phyloP scores from a whole-genome alignment of 2,888 invertebrate species.

The Smittia aterrima region DNA sequence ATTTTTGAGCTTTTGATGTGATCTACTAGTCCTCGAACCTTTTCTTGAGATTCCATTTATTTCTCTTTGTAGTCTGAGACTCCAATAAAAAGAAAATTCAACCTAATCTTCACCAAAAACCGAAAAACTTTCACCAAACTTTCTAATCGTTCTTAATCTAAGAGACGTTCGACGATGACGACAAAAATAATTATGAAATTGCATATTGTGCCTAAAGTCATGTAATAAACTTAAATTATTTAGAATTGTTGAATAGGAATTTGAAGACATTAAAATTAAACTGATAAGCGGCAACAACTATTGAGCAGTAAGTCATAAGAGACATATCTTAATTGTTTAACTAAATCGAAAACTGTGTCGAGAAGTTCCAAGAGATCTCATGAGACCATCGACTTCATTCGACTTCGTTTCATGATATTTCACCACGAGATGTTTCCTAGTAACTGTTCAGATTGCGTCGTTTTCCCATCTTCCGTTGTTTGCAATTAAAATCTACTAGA shows the following conservation, averaged over 20 bases:
- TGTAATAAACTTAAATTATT: background rate
- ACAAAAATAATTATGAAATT: constrained; percentile 5
- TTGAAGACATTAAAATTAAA: background rate
- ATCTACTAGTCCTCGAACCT: background rate
- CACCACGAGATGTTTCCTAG: no score
- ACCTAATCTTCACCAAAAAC: background rate
- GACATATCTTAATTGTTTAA: constrained; percentile 5
- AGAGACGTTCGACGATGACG: background rate
- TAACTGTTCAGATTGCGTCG: no score
- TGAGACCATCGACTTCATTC: background rate
- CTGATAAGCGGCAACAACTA: no score
- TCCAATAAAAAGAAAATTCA: background rate
- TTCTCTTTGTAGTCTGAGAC: background rate
- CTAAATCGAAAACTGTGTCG: background rate
- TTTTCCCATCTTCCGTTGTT: no score
- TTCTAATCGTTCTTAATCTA: background rate
- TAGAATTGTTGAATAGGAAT: background rate
- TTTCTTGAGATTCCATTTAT: background rate
- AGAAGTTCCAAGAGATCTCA: background rate
- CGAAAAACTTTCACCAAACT: background rate
- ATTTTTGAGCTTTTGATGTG: constrained; percentile 2
- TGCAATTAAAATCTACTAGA: no score
- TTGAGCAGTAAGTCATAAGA: background rate
- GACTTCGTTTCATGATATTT: no score
- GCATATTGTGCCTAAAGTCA: constrained; percentile 10